Conservation (phyloP, 2,113 vertebrate genomes). For the Pseudorasbora parva region DNA sequence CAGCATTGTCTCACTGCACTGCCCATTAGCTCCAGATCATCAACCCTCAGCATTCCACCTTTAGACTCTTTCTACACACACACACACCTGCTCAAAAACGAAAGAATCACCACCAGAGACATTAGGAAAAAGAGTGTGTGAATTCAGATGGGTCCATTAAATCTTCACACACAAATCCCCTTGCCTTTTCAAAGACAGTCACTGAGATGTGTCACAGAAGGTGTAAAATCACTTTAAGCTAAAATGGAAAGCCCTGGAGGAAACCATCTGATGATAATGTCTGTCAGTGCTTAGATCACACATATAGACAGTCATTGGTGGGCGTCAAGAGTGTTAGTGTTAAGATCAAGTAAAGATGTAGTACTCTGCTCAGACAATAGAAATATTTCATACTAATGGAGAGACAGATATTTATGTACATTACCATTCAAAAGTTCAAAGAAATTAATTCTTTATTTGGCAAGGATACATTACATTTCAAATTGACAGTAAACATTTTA, state of each 20-base stretch:
- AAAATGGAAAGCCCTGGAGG: slow-evolving; percentile 22
- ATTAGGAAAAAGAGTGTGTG: not conserved
- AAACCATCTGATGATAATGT: slow-evolving; percentile 12
- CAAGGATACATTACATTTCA: no score
- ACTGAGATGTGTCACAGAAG: slow-evolving; percentile 6
- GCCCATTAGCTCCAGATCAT: slow-evolving; percentile 14
- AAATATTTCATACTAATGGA: not conserved
- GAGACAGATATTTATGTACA: no score
- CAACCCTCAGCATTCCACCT: not conserved
- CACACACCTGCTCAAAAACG: slow-evolving; percentile 5
- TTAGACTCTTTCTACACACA: not conserved
- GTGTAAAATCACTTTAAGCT: slow-evolving; percentile 22
- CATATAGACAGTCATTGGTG: not conserved
- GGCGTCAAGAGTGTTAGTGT: not conserved
- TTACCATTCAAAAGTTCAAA: no score
- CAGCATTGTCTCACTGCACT: slow-evolving; percentile 11
- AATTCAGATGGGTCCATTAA: slow-evolving; percentile 27
- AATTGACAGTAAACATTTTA: no score
- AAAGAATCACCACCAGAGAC: not conserved
- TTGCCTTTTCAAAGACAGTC: slow-evolving; percentile 2
- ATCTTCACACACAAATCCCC: slow-evolving; percentile 22
- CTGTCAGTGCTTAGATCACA: not conserved
- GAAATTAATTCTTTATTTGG: no score
- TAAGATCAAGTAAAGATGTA: not conserved
- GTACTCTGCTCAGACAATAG: not conserved